Evolutionary conservation across 1,140 invertebrate species (phyloP).

Genomic region (Tetramorium simillimum): DNA sequence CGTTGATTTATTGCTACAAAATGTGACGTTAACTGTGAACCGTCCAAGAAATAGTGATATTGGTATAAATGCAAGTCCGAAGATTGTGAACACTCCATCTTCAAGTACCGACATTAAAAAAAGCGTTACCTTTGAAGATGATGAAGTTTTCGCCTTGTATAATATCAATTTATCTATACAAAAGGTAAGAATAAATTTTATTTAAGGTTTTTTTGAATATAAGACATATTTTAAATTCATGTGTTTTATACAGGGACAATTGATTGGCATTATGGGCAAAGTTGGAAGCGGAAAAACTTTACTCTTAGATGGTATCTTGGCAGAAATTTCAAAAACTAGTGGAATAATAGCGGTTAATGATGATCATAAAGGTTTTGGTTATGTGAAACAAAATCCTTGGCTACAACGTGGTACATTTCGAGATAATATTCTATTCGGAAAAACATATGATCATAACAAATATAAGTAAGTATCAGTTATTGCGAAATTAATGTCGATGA

Average conservation of each 20-base stretch:
- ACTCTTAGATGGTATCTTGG: constrained; percentile 90
- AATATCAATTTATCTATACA: constrained; percentile 87
- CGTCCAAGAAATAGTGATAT: constrained; percentile 18
- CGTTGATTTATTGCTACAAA: constrained; percentile 84
- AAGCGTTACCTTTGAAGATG: constrained; percentile 74
- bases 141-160: constrained; percentile 83
- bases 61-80: constrained; percentile 23
- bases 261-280: constrained; percentile 90
- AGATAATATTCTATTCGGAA: constrained; percentile 97
- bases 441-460: constrained; percentile 90
- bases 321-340: constrained; percentile 89
- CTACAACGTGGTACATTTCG: constrained; percentile 94
- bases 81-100: constrained; percentile 61
- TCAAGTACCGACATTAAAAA: constrained; percentile 69
- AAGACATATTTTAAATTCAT: constrained; percentile 16
- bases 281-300: constrained; percentile 93
- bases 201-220: constrained; percentile 29
- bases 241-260: constrained; percentile 85
- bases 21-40: constrained; percentile 82
- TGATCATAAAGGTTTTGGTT: constrained; percentile 91
- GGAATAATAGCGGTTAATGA: constrained; percentile 89
- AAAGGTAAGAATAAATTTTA: constrained; percentile 81
- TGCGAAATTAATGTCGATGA: background rate
- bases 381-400: constrained; percentile 96
- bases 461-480: constrained; percentile 87